A percentile compares a stretch with the other conserved stretches of the same genome.
Conservation (phyloP, 2,113 vertebrate species). For the Trogon melanurus region DNA sequence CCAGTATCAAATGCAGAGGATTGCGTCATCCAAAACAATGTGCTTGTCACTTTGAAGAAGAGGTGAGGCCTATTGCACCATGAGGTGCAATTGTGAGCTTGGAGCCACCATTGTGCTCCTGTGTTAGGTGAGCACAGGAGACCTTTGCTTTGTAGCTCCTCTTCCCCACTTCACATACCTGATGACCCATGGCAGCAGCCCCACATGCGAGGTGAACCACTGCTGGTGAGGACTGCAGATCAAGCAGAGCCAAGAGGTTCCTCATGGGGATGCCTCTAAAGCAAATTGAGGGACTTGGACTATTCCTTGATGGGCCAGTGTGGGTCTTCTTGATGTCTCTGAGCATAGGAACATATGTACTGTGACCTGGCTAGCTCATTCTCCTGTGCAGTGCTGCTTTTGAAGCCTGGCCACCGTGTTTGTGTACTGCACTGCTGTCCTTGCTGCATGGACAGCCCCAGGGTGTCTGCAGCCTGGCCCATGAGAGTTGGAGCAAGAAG, state of each 20-base stretch:
- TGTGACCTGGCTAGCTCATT: not conserved
- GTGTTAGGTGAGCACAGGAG: not conserved
- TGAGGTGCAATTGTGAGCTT: not conserved
- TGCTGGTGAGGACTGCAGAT: not conserved
- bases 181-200: not conserved
- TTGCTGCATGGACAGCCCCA: accelerated
- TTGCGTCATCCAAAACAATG: conserved; percentile 84
- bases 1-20: conserved; percentile 73
- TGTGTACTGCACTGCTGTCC: not conserved
- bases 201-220: accelerated
- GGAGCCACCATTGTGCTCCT: not conserved
- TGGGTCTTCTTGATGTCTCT: not conserved
- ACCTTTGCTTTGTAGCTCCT: not conserved
- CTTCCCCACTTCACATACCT: not conserved
- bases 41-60: conserved; percentile 79
- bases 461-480: not conserved
- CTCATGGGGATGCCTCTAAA: not conserved
- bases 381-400: not conserved
- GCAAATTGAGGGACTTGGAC: not conserved
- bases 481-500: not conserved
- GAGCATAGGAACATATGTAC: not conserved
- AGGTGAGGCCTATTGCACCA: not conserved
- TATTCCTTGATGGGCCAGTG: not conserved
- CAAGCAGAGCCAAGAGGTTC: not conserved
- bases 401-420: not conserved